A percentile compares a stretch with the other conserved stretches of the same genome.
phyloP scores from a whole-genome alignment of 2,888 invertebrate species.

The Watsonalla cultraria region DNA sequence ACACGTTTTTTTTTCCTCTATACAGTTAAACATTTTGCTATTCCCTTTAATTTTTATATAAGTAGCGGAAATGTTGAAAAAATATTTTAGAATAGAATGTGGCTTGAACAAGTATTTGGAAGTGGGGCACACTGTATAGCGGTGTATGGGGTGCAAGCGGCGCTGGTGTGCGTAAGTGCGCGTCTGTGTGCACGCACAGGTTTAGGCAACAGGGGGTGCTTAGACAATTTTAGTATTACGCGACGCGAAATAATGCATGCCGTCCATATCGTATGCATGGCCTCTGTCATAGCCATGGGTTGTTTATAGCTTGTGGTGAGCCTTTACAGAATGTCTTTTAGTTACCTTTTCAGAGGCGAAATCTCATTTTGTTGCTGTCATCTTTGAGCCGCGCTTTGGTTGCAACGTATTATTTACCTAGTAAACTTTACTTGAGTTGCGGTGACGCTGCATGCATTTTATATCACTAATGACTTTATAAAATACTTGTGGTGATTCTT shows the following conservation, averaged over 20 bases:
- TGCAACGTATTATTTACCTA: not conserved
- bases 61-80: too few species aligned
- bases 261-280: conserved; percentile 52
- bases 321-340: conserved; percentile 33
- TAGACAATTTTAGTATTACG: conserved; percentile 74
- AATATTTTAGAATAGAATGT: too few species aligned
- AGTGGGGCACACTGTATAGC: conserved; percentile 47
- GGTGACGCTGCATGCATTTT: too few species aligned
- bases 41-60: too few species aligned
- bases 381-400: not conserved
- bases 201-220: conserved; percentile 65
- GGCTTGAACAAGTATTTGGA: not conserved
- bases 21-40: too few species aligned
- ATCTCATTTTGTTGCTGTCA: conserved; percentile 17
- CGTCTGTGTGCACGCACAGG: conserved; percentile 28
- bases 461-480: too few species aligned
- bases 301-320: conserved; percentile 32
- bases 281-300: conserved; percentile 33
- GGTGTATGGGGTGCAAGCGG: conserved; percentile 46
- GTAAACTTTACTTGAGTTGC: not conserved
- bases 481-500: too few species aligned
- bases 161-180: conserved; percentile 23
- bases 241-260: conserved; percentile 62
- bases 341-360: conserved; percentile 26
- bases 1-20: too few species aligned